Evolutionary conservation across 2,113 vertebrate species (phyloP).

Genomic region (Cololabis saira): DNA sequence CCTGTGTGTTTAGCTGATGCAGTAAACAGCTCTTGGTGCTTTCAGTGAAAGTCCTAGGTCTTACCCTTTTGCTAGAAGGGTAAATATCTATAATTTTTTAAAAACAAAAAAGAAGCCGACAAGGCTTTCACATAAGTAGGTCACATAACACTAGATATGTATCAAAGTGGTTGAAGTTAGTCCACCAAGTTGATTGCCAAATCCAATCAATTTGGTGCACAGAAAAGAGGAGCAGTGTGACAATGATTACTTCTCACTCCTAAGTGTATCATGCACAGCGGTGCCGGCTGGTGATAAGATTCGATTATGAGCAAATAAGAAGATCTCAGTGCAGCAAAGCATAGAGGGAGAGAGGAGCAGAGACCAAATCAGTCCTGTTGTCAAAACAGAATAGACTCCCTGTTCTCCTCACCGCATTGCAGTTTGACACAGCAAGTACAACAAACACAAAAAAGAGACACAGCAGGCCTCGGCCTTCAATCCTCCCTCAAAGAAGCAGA

Average conservation of each 20-base stretch:
- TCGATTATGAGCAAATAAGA: conserved; percentile 64
- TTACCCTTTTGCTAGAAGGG: background rate
- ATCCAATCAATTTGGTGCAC: conserved; percentile 40
- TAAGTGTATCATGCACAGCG: conserved; percentile 36
- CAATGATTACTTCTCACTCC: conserved; percentile 54
- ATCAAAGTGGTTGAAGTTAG: conserved; percentile 30
- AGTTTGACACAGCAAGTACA: conserved; percentile 27
- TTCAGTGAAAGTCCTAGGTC: background rate
- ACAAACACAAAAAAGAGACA: conserved; percentile 32
- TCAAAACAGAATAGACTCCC: conserved; percentile 52
- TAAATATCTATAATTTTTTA: conserved; percentile 19
- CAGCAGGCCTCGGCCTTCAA: conserved; percentile 20
- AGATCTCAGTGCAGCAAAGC: conserved; percentile 34
- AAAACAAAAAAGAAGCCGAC: no score
- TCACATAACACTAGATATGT: conserved; percentile 6
- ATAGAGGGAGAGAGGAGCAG: conserved; percentile 19
- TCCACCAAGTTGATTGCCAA: conserved; percentile 27
- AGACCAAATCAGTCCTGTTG: conserved; percentile 47
- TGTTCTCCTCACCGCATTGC: conserved; percentile 29
- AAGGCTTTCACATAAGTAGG: conserved; percentile 14
- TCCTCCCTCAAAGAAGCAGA: conserved; percentile 46
- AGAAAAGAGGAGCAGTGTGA: conserved; percentile 54
- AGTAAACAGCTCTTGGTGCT: background rate
- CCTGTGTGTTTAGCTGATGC: background rate
- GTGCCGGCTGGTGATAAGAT: conserved; percentile 37